These are phyloP conservation scores for Dufourea novaeangliae DNA, from an alignment of 1,140 invertebrate genomes.

Conservation along the genomic window DNA sequence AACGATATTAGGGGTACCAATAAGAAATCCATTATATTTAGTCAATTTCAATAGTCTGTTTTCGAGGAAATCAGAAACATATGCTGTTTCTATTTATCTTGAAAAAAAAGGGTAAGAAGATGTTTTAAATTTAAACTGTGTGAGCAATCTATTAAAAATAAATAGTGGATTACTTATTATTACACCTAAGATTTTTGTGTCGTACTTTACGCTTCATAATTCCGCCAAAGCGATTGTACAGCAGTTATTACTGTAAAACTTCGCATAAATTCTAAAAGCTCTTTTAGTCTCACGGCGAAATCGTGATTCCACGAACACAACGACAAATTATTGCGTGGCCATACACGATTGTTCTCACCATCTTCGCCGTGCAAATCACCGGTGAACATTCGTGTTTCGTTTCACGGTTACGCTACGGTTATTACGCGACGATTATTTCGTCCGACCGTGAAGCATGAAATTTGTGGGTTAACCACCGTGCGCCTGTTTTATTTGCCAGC, in stretches of 20 bases:
- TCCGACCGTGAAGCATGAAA: neutral
- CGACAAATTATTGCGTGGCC: neutral
- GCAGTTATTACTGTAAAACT: no score
- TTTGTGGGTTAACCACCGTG: constrained; percentile 1
- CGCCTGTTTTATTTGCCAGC: neutral
- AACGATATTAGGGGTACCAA: no score
- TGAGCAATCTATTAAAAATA: no score
- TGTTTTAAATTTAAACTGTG: no score
- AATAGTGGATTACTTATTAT: no score
- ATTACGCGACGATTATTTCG: constrained; percentile 6
- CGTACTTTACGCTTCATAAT: no score
- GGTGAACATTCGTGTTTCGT: no score
- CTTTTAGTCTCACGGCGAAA: neutral
- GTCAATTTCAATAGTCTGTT: no score
- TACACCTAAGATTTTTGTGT: neutral
- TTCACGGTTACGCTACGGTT: neutral
- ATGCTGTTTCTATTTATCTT: no score
- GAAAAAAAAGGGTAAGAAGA: no score
- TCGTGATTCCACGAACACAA: neutral
- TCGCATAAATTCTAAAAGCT: neutral
- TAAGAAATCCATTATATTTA: no score
- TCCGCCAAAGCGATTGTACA: neutral
- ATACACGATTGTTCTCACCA: neutral
- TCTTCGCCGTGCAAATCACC: neutral
- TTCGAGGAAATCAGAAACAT: no score